Evolutionary conservation across 2,113 vertebrate genomes (phyloP).

Genomic region (Dryoscopus gambensis): DNA sequence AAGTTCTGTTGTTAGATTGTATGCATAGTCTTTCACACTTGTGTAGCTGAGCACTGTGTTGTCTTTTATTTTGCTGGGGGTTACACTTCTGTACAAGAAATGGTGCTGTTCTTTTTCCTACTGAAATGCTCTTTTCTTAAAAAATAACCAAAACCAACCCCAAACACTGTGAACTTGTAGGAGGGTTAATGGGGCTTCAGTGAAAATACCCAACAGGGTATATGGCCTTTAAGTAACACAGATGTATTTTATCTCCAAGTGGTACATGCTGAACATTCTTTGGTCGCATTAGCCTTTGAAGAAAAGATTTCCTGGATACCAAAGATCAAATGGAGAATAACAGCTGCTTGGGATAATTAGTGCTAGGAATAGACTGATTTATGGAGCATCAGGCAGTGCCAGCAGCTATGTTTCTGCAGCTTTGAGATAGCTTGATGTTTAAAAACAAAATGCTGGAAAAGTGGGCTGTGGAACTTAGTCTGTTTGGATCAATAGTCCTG

Average conservation of each 20-base stretch:
- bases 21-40: not conserved
- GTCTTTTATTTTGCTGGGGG: not conserved
- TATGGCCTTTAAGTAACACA: not conserved
- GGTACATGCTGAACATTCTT: not conserved
- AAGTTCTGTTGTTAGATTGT: not conserved
- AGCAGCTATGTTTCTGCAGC: not conserved
- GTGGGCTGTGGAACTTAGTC: not conserved
- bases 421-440: slow-evolving; percentile 27
- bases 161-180: not conserved
- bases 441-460: slow-evolving; percentile 31
- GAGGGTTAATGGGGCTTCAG: not conserved
- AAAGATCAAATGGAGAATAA: slow-evolving; percentile 28
- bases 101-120: not conserved
- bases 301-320: slow-evolving; percentile 44
- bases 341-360: slow-evolving; percentile 51
- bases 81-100: not conserved
- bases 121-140: not conserved
- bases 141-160: not conserved
- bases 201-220: not conserved
- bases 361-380: slow-evolving; percentile 44
- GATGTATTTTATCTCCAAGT: slow-evolving; percentile 9
- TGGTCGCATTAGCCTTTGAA: slow-evolving; percentile 6
- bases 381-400: slow-evolving; percentile 27
- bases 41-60: not conserved
- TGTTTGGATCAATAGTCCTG: not conserved